phyloP scores from a whole-genome alignment of 2,888 invertebrate genomes.

The Caradrina clavipalpis region DNA sequence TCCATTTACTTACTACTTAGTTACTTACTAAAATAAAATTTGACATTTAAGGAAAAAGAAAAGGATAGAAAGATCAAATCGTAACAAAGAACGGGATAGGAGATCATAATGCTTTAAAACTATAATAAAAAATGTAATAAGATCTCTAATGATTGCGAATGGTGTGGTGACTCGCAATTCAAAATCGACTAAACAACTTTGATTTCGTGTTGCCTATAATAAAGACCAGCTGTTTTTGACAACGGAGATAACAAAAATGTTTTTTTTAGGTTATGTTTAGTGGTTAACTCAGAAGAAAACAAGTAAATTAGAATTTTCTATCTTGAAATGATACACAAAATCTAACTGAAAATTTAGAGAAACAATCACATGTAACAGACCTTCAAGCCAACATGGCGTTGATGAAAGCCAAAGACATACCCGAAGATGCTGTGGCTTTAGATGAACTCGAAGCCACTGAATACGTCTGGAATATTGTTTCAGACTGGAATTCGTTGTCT shows the following conservation, averaged over 20 bases:
- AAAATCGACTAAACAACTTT: not conserved
- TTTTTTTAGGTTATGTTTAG: slow-evolving; percentile 33
- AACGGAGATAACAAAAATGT: not conserved
- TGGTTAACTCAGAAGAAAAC: not conserved
- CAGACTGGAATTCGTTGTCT: slow-evolving; percentile 90
- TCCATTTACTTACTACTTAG: no score
- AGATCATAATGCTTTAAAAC: slow-evolving; percentile 1
- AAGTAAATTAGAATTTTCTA: not conserved
- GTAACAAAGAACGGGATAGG: not conserved
- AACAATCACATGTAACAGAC: not conserved
- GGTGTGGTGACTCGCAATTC: not conserved
- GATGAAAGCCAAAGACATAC: slow-evolving; percentile 88
- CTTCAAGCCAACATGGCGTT: slow-evolving; percentile 88
- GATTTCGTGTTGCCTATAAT: slow-evolving; percentile 14
- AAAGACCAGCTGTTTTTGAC: slow-evolving; percentile 40
- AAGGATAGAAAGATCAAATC: not conserved
- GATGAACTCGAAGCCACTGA: slow-evolving; percentile 90
- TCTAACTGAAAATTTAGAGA: not conserved
- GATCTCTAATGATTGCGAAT: no score
- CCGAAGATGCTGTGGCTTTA: slow-evolving; percentile 91
- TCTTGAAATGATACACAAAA: slow-evolving; percentile 1
- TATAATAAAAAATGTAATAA: not conserved
- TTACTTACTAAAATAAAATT: not conserved
- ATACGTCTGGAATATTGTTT: slow-evolving; percentile 91
- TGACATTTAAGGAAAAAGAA: slow-evolving; percentile 10